These are phyloP conservation scores for Gouania willdenowi DNA, from an alignment of 2,797 vertebrate genomes.

Conservation along the genomic window DNA sequence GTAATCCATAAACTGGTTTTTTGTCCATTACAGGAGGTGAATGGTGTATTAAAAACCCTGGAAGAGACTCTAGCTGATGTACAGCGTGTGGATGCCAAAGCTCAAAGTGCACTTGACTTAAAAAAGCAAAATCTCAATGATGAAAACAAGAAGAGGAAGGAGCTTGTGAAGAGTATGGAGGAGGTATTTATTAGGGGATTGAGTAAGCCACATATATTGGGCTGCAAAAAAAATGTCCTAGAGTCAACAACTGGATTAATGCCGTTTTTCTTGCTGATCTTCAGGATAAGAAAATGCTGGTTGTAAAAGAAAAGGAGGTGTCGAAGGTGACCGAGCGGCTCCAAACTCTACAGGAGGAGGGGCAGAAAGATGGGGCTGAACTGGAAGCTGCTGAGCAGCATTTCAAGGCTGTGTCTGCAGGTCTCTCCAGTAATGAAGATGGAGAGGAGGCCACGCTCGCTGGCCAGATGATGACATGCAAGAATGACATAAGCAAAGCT, in stretches of 20 bases:
- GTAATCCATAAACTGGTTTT: no score
- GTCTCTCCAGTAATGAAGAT: constrained; percentile 85
- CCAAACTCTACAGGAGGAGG: constrained; percentile 73
- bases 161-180: constrained; percentile 83
- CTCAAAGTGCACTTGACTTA: constrained; percentile 85
- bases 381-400: constrained; percentile 84
- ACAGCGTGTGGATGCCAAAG: constrained; percentile 84
- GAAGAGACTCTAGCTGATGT: constrained; percentile 81
- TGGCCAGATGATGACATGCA: constrained; percentile 92
- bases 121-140: constrained; percentile 86
- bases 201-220: neutral
- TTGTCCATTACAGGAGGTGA: constrained; percentile 74
- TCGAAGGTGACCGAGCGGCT: constrained; percentile 75
- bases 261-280: neutral
- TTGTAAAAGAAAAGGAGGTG: constrained; percentile 84
- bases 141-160: constrained; percentile 82
- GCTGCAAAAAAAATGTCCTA: no score
- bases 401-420: constrained; percentile 89
- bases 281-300: constrained; percentile 85
- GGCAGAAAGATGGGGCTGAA: constrained; percentile 71
- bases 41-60: constrained; percentile 73
- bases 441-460: constrained; percentile 87
- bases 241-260: no score
- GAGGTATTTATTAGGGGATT: no score
- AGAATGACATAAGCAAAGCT: constrained; percentile 92